Conservation (phyloP, 2,888 invertebrate species). For the Idaea straminata region DNA sequence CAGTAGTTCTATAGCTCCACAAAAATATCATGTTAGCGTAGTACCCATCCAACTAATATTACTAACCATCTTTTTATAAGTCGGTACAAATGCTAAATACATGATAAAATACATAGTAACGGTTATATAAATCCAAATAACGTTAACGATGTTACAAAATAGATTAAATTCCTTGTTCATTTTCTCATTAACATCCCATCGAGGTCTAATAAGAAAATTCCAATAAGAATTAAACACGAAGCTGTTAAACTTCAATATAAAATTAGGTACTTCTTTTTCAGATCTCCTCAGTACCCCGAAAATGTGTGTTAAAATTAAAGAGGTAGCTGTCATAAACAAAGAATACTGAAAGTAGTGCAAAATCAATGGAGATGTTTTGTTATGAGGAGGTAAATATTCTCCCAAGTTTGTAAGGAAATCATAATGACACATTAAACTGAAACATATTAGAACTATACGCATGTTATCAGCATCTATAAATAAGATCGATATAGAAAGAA, state of each 20-base stretch:
- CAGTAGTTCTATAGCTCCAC: not conserved
- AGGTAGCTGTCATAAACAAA: conserved; percentile 32
- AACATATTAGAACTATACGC: conserved; percentile 36
- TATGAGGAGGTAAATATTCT: conserved; percentile 35
- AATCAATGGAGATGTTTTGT: conserved; percentile 37
- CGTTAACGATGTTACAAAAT: conserved; percentile 40
- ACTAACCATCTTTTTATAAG: conserved; percentile 1
- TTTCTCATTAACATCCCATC: conserved; percentile 29
- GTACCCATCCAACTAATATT: not conserved
- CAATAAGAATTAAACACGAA: conserved; percentile 28
- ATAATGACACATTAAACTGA: conserved; percentile 44
- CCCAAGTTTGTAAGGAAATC: conserved; percentile 33
- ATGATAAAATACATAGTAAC: conserved; percentile 34
- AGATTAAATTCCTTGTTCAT: conserved; percentile 34
- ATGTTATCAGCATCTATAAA: conserved; percentile 36
- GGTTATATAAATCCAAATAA: conserved; percentile 26
- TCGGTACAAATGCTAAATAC: conserved; percentile 37
- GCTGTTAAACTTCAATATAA: conserved; percentile 34
- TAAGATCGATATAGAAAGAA: conserved; percentile 35
- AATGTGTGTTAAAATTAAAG: conserved; percentile 33
- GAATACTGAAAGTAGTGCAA: conserved; percentile 44
- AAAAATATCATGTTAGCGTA: not conserved
- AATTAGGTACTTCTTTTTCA: conserved; percentile 22
- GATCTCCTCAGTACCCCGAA: conserved; percentile 32
- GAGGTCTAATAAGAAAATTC: conserved; percentile 34